Evolutionary conservation across 2,888 invertebrate species (phyloP).

Genomic region (Schizaphis graminum): DNA sequence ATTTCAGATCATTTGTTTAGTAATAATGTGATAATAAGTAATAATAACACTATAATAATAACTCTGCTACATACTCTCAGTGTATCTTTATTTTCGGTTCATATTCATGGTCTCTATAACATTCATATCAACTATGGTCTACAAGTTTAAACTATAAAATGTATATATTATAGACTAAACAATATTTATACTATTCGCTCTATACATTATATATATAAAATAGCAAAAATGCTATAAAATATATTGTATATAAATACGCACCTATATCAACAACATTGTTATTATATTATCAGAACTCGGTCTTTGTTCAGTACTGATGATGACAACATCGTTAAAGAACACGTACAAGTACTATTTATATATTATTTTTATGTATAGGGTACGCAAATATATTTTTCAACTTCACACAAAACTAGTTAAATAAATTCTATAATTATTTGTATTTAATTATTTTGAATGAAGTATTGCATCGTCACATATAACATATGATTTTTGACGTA

Average conservation of each 20-base stretch:
- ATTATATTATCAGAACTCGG: constrained; percentile 38
- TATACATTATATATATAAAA: background rate
- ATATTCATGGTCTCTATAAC: background rate
- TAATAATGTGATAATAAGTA: background rate
- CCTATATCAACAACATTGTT: constrained; percentile 34
- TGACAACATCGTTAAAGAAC: constrained; percentile 43
- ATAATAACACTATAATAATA: background rate
- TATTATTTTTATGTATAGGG: constrained; percentile 10
- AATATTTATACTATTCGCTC: background rate
- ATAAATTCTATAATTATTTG: background rate
- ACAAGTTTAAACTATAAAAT: background rate
- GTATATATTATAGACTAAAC: background rate
- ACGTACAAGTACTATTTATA: constrained; percentile 38
- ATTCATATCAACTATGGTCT: background rate
- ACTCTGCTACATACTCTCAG: background rate
- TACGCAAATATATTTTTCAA: background rate
- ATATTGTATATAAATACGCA: background rate
- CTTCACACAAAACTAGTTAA: background rate
- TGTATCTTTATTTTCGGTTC: background rate
- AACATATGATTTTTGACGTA: background rate
- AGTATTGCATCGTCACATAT: background rate
- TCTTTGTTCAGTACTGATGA: constrained; percentile 41
- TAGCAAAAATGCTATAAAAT: constrained; percentile 6
- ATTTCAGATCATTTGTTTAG: background rate
- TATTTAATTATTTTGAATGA: background rate